Base-by-base conservation (phyloP, 2,797 vertebrate species). In the Vultur gryphus region DNA sequence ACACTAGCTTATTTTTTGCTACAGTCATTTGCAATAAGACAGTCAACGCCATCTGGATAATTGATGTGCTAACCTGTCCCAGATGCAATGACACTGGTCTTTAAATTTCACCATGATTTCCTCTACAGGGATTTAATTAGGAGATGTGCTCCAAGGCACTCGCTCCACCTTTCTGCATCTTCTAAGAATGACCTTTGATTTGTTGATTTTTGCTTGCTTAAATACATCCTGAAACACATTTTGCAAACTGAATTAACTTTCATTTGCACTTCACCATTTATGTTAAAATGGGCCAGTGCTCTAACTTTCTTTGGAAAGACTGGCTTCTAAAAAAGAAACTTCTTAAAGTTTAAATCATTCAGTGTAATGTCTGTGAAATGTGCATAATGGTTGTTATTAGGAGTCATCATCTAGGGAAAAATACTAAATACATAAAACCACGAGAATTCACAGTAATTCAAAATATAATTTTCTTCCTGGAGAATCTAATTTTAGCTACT, bases 181-280 rank as follows among this genome's bases (percentile, higher is more conserved):
- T 77, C 61, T 62, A 67, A 87, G 37, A 84, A 31, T 59, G 78
- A 90, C 91, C 95, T 96, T 78, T 91, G 85, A 73, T 91, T 90
- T 96, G 91, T 89, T 93, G 90, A 79, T 94, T 93, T 91, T 93
- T 0, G 0, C 72, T 95, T 76, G 92, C 90, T 96, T 89, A 91
- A 93, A 86, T 75, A 85, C 81, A 84, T 78, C 44, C 70, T 51
- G 23, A 81, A 94, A 94, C 39, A 48, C 84, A 84, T 78, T 95
- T 89, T 89, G 86, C 84, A 83, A 94, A 87, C 49, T 37, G 64
- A 93, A 96, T 97, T 95, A 84, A 93, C 96, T 95, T 94, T 75
- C 76, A 82, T 88, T 96, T 82, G 78, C 66, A 55, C 35, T 91
- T 92, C 62, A 57, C 48, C 43, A 58, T 79, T 95, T 52, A 46